Evolutionary conservation across 2,888 invertebrate species (phyloP), one percentile per base, ranked within the genome.

Genomic region (Calliscelio sp.): DNA sequence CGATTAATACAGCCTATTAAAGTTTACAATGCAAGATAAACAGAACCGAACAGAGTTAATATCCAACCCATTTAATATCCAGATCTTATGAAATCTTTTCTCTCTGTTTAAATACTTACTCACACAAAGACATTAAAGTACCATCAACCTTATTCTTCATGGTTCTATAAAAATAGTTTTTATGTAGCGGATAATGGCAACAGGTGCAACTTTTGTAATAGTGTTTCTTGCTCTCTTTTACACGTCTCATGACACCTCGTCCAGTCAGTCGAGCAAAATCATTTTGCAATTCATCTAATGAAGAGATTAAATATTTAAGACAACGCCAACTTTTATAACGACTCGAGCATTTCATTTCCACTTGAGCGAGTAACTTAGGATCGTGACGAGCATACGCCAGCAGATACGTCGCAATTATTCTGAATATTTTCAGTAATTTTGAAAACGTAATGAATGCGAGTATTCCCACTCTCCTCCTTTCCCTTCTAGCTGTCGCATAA

Each of bases 401-500:
- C 6, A 51, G 25, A 38, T 20, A 49, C 25, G 16, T 49, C 57
- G 59, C 59, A 57, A 66, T 38, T 46, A 68, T 59, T 59, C 38
- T 35, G 41, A 66, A 66, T 20, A 68, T 49, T 66, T 49, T 16
- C 20, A 44, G 25, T 25, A 68, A 49, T 77, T 77, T 66, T 61
- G 66, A 38, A 57, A 59, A 24, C 35, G 4, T 6, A 14, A 38
- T 55, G 59, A 77, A 77, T 68, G 35, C 49, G 35, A n/a, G 25
- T 28, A 11, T 55, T 44, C 44, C 41, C 55, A 46, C 32, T 53
- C 55, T 41, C 24, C 38, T 55, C 24, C 70, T 18, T 61, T 25
- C 44, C 68, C 16, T 28, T 57, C 44, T 28, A 55, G 41, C 57
- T 70, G 68, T 70, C 44, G 61, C 44, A 75, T 73, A 77, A 78